phyloP scores from a whole-genome alignment of 2,797 vertebrate species.

The Fistularia commersonii region DNA sequence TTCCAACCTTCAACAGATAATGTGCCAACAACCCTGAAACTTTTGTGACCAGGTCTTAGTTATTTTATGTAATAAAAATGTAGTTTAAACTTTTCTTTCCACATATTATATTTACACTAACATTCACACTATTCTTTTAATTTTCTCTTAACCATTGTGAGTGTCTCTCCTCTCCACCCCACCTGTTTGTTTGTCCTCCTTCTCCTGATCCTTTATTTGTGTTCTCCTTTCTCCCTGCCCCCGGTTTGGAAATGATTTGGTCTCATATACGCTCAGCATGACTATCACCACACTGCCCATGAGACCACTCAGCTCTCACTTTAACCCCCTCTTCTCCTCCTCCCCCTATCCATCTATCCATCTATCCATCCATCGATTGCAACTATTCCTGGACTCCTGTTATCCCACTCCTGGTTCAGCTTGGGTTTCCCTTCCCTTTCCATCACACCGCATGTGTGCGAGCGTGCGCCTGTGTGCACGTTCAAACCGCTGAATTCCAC shows the following conservation, averaged over 20 bases:
- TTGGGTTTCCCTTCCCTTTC: conserved; percentile 70
- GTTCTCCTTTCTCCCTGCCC: conserved; percentile 22
- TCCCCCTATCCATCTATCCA: conserved; percentile 43
- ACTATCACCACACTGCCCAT: conserved; percentile 87
- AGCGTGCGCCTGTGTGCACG: neutral
- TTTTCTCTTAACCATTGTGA: neutral
- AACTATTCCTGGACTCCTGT: conserved; percentile 92
- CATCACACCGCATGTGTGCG: conserved; percentile 45
- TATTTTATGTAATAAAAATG: too few species aligned
- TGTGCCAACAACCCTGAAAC: too few species aligned
- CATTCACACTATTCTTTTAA: too few species aligned
- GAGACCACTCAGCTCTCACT: conserved; percentile 84
- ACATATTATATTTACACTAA: too few species aligned
- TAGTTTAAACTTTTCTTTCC: too few species aligned
- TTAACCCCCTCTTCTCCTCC: conserved; percentile 19
- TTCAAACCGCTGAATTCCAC: conserved; percentile 27
- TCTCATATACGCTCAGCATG: conserved; percentile 88
- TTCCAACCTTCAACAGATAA: too few species aligned
- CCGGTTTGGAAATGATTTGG: conserved; percentile 77
- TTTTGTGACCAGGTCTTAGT: too few species aligned
- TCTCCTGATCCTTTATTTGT: neutral
- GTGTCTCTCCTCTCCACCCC: neutral
- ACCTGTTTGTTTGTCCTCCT: neutral
- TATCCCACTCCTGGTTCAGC: conserved; percentile 70
- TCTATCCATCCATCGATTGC: conserved; percentile 85